phyloP scores from a whole-genome alignment of 2,113 vertebrate genomes.

The Eretmochelys imbricata region DNA sequence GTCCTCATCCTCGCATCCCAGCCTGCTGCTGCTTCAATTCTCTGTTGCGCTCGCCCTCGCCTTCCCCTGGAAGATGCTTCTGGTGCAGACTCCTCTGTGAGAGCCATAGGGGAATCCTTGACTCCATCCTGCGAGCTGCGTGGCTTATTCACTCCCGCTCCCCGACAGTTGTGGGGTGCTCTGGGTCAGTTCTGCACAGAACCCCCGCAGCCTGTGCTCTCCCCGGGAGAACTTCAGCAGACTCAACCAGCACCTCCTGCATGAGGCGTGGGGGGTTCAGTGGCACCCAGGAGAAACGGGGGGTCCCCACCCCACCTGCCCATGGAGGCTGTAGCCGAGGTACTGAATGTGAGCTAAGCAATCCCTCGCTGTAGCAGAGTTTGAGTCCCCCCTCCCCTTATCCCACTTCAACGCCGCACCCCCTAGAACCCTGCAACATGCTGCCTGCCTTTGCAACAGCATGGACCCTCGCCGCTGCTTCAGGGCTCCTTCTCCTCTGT shows the following conservation, averaged over 20 bases:
- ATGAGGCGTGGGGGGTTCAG: background rate
- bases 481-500: slow-evolving; percentile 44
- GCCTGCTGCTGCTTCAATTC: background rate
- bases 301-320: slow-evolving; percentile 44
- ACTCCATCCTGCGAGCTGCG: background rate
- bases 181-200: background rate
- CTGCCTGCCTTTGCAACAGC: slow-evolving; percentile 54
- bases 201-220: background rate
- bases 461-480: slow-evolving; percentile 49
- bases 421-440: slow-evolving; percentile 67
- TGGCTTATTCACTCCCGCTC: background rate
- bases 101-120: background rate
- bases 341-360: background rate
- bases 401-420: slow-evolving; percentile 33
- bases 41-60: background rate
- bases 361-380: background rate
- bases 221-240: background rate
- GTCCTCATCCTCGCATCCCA: background rate
- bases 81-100: background rate
- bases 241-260: background rate
- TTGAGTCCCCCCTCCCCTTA: slow-evolving; percentile 46
- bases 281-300: background rate
- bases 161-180: background rate
- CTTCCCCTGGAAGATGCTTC: background rate
- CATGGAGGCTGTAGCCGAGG: slow-evolving; percentile 6